Percentiles rank a stretch among this genome's conserved stretches.
These are phyloP conservation scores for Phortica magna DNA, from an alignment of 2,888 invertebrate genomes.

Conservation along the genomic window DNA sequence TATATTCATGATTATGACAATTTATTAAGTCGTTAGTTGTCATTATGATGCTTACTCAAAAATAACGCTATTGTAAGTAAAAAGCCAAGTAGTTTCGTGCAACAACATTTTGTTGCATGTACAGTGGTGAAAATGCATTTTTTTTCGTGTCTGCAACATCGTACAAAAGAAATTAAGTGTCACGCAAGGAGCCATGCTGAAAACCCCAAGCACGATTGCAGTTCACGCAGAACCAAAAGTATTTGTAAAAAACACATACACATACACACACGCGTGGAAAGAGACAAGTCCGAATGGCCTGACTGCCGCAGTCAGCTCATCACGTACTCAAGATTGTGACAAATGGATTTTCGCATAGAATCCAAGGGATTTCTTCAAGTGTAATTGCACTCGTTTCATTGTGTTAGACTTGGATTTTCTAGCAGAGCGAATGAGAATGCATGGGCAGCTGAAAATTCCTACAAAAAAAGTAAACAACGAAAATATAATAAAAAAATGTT, in stretches of 20 bases:
- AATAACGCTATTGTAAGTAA: slow-evolving; percentile 2
- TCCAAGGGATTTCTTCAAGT: slow-evolving; percentile 69
- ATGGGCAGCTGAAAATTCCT: not conserved
- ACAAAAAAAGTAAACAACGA: no score
- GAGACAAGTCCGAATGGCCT: slow-evolving; percentile 25
- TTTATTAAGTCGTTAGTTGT: not conserved
- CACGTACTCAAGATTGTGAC: slow-evolving; percentile 72
- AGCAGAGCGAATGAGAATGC: slow-evolving; percentile 54
- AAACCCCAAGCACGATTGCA: no score
- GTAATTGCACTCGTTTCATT: slow-evolving; percentile 64
- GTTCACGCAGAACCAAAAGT: no score
- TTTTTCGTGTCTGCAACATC: not conserved
- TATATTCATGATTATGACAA: not conserved
- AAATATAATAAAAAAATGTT: not conserved
- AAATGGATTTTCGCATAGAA: slow-evolving; percentile 69
- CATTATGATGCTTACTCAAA: not conserved
- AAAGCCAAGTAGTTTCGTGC: not conserved
- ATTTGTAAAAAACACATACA: not conserved
- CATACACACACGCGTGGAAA: not conserved
- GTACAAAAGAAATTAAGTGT: no score
- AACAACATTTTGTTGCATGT: not conserved
- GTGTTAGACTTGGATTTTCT: slow-evolving; percentile 14
- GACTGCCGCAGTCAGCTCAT: slow-evolving; percentile 60
- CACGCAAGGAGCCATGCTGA: no score
- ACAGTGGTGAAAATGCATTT: not conserved